Base-by-base conservation (phyloP, 2,113 vertebrate genomes). In the Phyllostomus discolor region DNA sequence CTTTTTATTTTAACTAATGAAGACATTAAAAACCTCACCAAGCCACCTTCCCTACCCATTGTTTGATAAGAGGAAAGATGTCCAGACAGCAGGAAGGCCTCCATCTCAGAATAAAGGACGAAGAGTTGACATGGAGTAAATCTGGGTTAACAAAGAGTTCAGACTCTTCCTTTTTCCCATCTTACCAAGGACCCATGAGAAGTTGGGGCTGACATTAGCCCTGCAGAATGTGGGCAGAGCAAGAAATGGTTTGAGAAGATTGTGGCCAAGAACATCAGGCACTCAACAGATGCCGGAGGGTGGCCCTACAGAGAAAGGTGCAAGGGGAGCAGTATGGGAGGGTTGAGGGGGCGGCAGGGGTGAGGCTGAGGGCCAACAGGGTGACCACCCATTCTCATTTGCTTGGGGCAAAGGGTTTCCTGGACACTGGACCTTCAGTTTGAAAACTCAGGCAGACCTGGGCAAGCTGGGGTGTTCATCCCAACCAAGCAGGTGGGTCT, bases 261-360 rank as follows among this genome's bases (percentile, higher is more conserved):
- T 1, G 0, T 41, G 19, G 20, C 20, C 0, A 14, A 66, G 50
- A n/a, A 4, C 69, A 54, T 2, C 38, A 69, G 59, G 17, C 10
- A 0, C 24, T 43, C 1, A 0, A 26, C 26, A 33, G 11, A 92
- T 48, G 59, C 26, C 12, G 62, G 43, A 11, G 28, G n/a, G 31
- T 10, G 28, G 7, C 22, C 9, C 46, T 15, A 19, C 35, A 28
- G 38, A 3, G 62, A 35, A 33, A 17, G 81, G n/a, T 31, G 19
- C 64, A 28, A 4, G 2, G 19, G 20, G 48, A 22, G 48, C 5
- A 20, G 75, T 2, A 10, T 8, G 28, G 17, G 28, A 14, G 24
- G 14, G 10, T 6, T 7, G 38, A 20, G 43, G 33, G 26, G 57
- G 2, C 24, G 12, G 43, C 80, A 82, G 84, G 17, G 8, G 3